Evolutionary conservation across 2,113 vertebrate species (phyloP).

Genomic region (Chionis minor): DNA sequence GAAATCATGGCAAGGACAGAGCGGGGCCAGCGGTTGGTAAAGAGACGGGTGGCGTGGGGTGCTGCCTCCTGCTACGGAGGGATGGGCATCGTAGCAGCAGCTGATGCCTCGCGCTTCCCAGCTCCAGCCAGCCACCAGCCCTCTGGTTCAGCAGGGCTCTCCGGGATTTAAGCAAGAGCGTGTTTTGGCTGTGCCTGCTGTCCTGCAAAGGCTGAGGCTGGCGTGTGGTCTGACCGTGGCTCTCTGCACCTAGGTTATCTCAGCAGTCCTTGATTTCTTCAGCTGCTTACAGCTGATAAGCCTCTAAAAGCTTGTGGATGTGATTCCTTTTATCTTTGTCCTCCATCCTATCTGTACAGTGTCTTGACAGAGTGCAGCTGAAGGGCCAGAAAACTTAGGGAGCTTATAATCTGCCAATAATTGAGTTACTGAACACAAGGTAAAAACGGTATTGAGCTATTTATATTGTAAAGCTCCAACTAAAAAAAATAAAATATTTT

Average conservation of each 20-base stretch:
- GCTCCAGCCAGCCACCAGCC: not conserved
- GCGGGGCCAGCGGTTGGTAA: not conserved
- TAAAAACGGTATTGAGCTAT: not conserved
- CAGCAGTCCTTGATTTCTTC: not conserved
- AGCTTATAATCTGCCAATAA: not conserved
- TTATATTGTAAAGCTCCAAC: not conserved
- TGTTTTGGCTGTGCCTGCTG: not conserved
- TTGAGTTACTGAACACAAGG: not conserved
- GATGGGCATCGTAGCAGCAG: not conserved
- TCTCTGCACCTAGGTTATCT: not conserved
- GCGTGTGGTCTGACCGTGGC: accelerated
- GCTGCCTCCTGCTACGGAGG: not conserved
- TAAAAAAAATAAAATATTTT: not conserved
- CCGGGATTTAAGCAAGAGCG: accelerated
- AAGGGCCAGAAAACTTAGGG: not conserved
- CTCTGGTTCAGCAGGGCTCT: not conserved
- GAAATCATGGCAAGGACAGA: not conserved
- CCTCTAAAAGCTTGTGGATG: not conserved
- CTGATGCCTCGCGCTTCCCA: not conserved
- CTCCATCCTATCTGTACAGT: not conserved
- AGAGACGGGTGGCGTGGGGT: accelerated
- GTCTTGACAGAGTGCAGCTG: not conserved
- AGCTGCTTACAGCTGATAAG: not conserved
- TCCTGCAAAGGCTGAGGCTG: not conserved
- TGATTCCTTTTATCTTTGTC: not conserved